Percentiles rank a stretch among this genome's conserved stretches.
These are phyloP conservation scores for Lycophotia porphyrea DNA, from an alignment of 2,888 invertebrate species.

Conservation along the genomic window DNA sequence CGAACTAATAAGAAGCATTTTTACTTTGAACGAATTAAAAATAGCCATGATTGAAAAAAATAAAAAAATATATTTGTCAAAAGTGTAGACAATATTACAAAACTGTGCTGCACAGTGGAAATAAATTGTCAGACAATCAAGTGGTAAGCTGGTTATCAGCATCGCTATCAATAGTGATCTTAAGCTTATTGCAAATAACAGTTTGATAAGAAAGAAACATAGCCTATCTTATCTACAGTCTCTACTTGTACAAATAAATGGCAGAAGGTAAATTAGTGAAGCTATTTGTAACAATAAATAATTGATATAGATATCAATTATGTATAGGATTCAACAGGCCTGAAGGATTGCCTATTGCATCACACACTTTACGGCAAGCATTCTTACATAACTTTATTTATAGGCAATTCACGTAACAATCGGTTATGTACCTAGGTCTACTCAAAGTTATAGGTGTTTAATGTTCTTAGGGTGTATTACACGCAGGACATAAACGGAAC, in stretches of 20 bases:
- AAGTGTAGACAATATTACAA: slow-evolving; percentile 76
- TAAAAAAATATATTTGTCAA: slow-evolving; percentile 67
- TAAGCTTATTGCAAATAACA: slow-evolving; percentile 87
- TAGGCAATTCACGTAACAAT: slow-evolving; percentile 9
- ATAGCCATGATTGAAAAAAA: slow-evolving; percentile 80
- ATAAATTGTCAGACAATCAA: slow-evolving; percentile 78
- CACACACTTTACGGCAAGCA: slow-evolving; percentile 10
- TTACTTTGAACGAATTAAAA: slow-evolving; percentile 78
- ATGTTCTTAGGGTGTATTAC: slow-evolving; percentile 14
- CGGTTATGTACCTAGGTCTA: neutral
- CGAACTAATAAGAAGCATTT: slow-evolving; percentile 81
- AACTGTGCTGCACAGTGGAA: slow-evolving; percentile 81
- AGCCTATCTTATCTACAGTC: slow-evolving; percentile 84
- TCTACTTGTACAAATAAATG: slow-evolving; percentile 76
- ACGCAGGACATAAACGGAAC: neutral
- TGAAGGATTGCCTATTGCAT: slow-evolving; percentile 12
- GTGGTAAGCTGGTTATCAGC: slow-evolving; percentile 81
- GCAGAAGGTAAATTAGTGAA: slow-evolving; percentile 61
- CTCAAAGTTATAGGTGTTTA: neutral
- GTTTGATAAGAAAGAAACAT: slow-evolving; percentile 84
- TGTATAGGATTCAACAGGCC: slow-evolving; percentile 17
- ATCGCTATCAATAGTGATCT: slow-evolving; percentile 86
- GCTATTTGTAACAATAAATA: slow-evolving; percentile 51
- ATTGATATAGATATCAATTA: slow-evolving; percentile 44
- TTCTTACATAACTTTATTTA: slow-evolving; percentile 22